phyloP scores from a whole-genome alignment of 92 coral and sea anemone species.

The Actinernus sp. region DNA sequence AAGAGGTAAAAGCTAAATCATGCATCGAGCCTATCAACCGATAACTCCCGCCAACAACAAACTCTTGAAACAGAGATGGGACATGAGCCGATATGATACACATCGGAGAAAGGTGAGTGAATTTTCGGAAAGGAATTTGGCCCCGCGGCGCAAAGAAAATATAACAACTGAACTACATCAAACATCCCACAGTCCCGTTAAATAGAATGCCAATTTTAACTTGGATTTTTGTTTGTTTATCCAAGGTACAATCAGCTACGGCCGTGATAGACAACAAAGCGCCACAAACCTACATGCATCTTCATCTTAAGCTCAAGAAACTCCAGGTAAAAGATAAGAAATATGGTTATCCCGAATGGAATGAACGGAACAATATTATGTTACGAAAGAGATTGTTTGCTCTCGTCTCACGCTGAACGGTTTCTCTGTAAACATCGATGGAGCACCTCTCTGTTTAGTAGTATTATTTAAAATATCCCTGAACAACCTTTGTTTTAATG shows the following conservation, averaged over 20 bases:
- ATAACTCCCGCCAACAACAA: slow-evolving; percentile 99
- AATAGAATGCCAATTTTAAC: neutral
- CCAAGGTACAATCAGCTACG: slow-evolving; percentile 88
- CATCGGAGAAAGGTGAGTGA: slow-evolving; percentile 91
- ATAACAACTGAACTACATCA: neutral
- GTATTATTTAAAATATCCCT: slow-evolving; percentile 14
- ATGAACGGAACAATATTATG: too few relatives aligned
- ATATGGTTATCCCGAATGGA: too few relatives aligned
- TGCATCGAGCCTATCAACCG: slow-evolving; percentile 98
- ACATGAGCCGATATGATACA: slow-evolving; percentile 88
- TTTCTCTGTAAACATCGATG: slow-evolving; percentile 33
- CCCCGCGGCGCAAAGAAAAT: neutral
- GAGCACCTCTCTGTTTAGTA: slow-evolving; percentile 18
- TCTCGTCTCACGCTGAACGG: slow-evolving; percentile 1
- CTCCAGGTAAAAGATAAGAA: slow-evolving; percentile 82
- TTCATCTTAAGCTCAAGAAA: slow-evolving; percentile 95
- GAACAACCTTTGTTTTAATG: neutral
- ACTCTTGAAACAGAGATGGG: slow-evolving; percentile 98
- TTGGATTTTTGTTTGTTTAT: slow-evolving; percentile 4
- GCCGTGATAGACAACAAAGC: slow-evolving; percentile 96
- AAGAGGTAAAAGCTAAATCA: slow-evolving; percentile 7
- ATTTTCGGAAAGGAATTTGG: slow-evolving; percentile 1
- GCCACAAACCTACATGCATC: slow-evolving; percentile 97
- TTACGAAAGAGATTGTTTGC: too few relatives aligned
- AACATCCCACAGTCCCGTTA: too few relatives aligned